Base-by-base conservation (phyloP, 1,140 invertebrate species). In the Sycophila sp. region DNA sequence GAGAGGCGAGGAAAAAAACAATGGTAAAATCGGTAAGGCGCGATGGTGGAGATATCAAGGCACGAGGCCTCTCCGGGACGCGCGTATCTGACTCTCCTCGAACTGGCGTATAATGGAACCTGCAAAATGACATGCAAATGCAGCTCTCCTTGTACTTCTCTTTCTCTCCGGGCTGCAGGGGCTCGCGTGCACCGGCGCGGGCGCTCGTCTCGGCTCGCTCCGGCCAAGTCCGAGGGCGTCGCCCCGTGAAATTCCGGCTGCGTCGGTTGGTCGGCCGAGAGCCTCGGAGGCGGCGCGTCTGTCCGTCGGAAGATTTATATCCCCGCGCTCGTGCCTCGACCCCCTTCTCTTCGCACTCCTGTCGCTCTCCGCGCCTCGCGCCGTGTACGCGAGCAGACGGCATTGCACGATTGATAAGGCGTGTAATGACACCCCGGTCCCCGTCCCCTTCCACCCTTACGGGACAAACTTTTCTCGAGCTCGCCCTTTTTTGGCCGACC, bases 291-390 rank as follows among this genome's bases (percentile, higher is more conserved):
- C 81, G 81, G 81, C 75, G 80, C 81, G 78, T 82, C 79, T 79
- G 81, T 83, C 81, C 70, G 75, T 79, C 49, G 64, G 60, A 78
- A 83, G 81, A 83, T 83, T 83, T 83, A 83, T 83, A 80, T 81
- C 72, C 77, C 28, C 19, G 38, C 38, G 58, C 26, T 47, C 0
- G 45, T 30, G 8, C 51, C 28, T 24, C 26, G 34, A 15, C 38
- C 34, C 58, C 26, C 36, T 64, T 32, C 30, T 51, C 47, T n/a
- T 40, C 17, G 42, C n/a, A 22, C 10, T 38, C 53, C 62, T 53
- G 32, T 64, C 47, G 45, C 62, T 8, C 45, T 51, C 17, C 42
- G 11, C 15, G 17, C 38, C 55, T 42, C 30, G 53, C 53, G 30
- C 36, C 24, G 22, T 17, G 5, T 55, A 34, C 36, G 2, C n/a